phyloP scores from a whole-genome alignment of 2,797 vertebrate species.

The Mormyrops attenuatus region DNA sequence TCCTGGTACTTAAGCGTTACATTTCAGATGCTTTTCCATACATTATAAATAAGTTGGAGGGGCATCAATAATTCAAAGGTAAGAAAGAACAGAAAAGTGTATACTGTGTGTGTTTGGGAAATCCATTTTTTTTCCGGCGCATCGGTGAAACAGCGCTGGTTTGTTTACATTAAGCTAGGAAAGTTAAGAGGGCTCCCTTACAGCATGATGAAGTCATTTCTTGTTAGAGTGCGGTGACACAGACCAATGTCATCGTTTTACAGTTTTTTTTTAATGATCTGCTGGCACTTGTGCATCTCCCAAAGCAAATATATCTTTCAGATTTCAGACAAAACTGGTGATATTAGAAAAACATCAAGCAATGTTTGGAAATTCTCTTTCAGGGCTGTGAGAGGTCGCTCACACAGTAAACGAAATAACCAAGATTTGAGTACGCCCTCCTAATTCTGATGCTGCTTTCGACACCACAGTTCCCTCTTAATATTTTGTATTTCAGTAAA shows the following conservation, averaged over 20 bases:
- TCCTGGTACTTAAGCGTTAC: constrained; percentile 38
- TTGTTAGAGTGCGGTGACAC: not conserved
- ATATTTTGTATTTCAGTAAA: not conserved
- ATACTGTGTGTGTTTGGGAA: not conserved
- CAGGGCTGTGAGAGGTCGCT: not conserved
- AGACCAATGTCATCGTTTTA: not conserved
- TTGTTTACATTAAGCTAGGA: not conserved
- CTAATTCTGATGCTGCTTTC: not conserved
- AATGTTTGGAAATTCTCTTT: not conserved
- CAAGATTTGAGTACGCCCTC: too few species aligned
- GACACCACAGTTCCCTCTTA: not conserved
- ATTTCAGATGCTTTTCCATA: constrained; percentile 48
- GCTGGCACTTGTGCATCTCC: not conserved
- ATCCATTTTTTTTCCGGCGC: not conserved
- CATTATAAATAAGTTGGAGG: constrained; percentile 55
- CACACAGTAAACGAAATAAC: not conserved
- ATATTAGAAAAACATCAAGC: not conserved
- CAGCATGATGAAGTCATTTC: not conserved
- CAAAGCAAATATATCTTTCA: not conserved
- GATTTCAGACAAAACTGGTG: not conserved
- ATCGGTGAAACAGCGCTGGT: not conserved
- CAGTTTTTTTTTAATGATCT: not conserved
- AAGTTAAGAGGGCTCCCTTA: not conserved
- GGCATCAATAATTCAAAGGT: constrained; percentile 54
- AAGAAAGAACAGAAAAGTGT: constrained; percentile 28